phyloP scores from a whole-genome alignment of 2,888 invertebrate species.

The Drosophila maculinotata region DNA sequence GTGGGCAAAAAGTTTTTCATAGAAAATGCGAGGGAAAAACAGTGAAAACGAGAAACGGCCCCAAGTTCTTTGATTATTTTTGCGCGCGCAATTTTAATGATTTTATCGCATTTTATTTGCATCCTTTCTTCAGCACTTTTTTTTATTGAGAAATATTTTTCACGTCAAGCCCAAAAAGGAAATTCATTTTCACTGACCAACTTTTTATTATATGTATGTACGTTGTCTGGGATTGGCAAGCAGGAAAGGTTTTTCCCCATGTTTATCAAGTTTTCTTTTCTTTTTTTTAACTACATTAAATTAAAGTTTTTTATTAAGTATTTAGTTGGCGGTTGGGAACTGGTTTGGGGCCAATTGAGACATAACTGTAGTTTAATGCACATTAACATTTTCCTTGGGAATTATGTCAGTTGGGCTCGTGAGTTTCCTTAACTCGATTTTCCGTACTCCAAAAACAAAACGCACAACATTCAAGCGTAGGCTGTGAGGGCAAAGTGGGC shows the following conservation, averaged over 20 bases:
- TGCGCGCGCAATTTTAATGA: slow-evolving; percentile 33
- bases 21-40: neutral
- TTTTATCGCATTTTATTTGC: slow-evolving; percentile 54
- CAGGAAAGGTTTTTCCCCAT: slow-evolving; percentile 66
- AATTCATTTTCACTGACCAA: slow-evolving; percentile 73
- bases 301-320: slow-evolving; percentile 49
- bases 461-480: slow-evolving; percentile 28
- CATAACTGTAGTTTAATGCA: slow-evolving; percentile 69
- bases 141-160: slow-evolving; percentile 6
- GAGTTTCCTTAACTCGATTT: slow-evolving; percentile 41
- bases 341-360: slow-evolving; percentile 70
- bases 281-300: slow-evolving; percentile 46
- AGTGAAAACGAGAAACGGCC: neutral
- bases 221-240: slow-evolving; percentile 51
- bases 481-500: neutral
- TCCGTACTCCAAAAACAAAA: slow-evolving; percentile 17
- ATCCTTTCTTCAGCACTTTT: slow-evolving; percentile 45
- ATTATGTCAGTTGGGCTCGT: slow-evolving; percentile 70
- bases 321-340: slow-evolving; percentile 51
- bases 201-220: slow-evolving; percentile 38
- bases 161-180: slow-evolving; percentile 49
- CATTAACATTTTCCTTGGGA: slow-evolving; percentile 76
- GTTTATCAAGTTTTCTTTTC: slow-evolving; percentile 41
- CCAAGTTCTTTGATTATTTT: slow-evolving; percentile 38
- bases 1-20: slow-evolving; percentile 32